These are phyloP conservation scores for Tipula confusa DNA, from an alignment of 2,888 invertebrate species.

Conservation along the genomic window DNA sequence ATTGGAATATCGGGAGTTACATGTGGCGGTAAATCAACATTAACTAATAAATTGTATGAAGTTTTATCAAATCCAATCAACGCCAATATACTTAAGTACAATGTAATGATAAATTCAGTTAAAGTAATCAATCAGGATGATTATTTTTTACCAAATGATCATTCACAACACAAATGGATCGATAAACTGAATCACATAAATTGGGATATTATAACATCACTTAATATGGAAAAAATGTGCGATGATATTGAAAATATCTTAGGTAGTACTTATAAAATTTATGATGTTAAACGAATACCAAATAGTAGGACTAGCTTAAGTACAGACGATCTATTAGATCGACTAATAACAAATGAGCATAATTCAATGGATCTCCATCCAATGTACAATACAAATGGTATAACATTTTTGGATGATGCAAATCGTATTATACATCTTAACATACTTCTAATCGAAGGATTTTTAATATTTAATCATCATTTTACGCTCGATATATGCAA, in stretches of 20 bases:
- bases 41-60: constrained; percentile 56
- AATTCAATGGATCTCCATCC: background rate
- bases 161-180: constrained; percentile 60
- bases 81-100: constrained; percentile 43
- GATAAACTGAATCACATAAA: constrained; percentile 67
- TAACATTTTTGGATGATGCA: background rate
- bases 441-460: constrained; percentile 71
- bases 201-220: constrained; percentile 66
- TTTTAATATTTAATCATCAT: constrained; percentile 66
- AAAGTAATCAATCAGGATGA: constrained; percentile 67
- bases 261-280: constrained; percentile 31
- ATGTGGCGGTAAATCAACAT: constrained; percentile 77
- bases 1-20: constrained; percentile 76
- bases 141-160: constrained; percentile 66
- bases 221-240: constrained; percentile 70
- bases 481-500: constrained; percentile 64
- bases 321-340: background rate
- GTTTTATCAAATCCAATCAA: constrained; percentile 44
- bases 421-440: constrained; percentile 40
- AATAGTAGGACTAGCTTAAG: background rate
- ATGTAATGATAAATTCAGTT: constrained; percentile 47
- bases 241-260: constrained; percentile 54
- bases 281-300: background rate
- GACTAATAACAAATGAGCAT: background rate
- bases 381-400: constrained; percentile 28